phyloP scores from a whole-genome alignment of 2,888 invertebrate genomes.

The Drosophila borealis region DNA sequence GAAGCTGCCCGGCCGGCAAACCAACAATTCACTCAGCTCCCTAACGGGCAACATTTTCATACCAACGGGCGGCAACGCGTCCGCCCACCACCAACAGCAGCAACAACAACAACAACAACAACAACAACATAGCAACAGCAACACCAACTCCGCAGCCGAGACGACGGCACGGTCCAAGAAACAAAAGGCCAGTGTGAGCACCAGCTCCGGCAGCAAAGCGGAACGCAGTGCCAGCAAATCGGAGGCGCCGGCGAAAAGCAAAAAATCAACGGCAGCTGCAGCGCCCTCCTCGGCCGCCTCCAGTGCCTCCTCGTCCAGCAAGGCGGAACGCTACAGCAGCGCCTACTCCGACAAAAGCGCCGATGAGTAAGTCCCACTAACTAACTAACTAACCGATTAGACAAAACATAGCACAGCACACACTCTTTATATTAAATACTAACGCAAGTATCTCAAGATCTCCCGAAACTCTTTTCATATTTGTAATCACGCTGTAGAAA shows the following conservation, averaged over 20 bases:
- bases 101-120: slow-evolving; percentile 39
- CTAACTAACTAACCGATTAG: slow-evolving; percentile 4
- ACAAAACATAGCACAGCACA: slow-evolving; percentile 20
- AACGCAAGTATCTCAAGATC: not conserved
- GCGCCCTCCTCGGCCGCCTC: slow-evolving; percentile 54
- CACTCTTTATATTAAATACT: slow-evolving; percentile 3
- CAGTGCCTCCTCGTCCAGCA: slow-evolving; percentile 64
- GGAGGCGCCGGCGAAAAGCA: slow-evolving; percentile 49
- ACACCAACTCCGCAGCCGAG: slow-evolving; percentile 21
- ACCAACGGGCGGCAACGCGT: slow-evolving; percentile 79
- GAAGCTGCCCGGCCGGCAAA: slow-evolving; percentile 89
- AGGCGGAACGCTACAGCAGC: slow-evolving; percentile 63
- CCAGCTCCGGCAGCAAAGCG: slow-evolving; percentile 33
- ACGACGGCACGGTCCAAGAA: slow-evolving; percentile 61
- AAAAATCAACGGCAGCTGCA: slow-evolving; percentile 33
- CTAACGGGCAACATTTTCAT: slow-evolving; percentile 94
- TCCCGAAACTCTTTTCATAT: not conserved
- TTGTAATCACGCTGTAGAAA: not conserved
- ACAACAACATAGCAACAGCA: slow-evolving; percentile 58
- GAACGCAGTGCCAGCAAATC: slow-evolving; percentile 49
- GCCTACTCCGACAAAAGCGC: slow-evolving; percentile 80
- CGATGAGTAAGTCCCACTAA: slow-evolving; percentile 79
- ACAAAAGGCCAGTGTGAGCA: slow-evolving; percentile 45
- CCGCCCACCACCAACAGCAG: slow-evolving; percentile 52
- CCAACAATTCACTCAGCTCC: slow-evolving; percentile 93